phyloP scores from a whole-genome alignment of 2,888 invertebrate genomes.

The Torymus auratus region DNA sequence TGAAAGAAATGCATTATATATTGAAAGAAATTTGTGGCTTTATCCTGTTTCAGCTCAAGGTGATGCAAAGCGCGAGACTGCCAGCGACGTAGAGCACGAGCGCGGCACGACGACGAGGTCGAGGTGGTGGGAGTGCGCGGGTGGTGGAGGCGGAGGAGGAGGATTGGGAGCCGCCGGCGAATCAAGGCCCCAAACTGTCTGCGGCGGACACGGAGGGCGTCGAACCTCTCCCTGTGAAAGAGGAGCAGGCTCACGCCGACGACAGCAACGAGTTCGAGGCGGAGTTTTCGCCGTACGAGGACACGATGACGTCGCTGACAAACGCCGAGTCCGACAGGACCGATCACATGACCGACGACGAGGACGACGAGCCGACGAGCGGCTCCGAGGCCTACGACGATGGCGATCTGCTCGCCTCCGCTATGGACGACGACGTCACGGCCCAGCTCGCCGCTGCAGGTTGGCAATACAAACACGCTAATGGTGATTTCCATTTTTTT shows the following conservation, averaged over 20 bases:
- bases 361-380: slow-evolving; percentile 89
- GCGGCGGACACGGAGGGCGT: slow-evolving; percentile 41
- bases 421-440: slow-evolving; percentile 95
- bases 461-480: slow-evolving; percentile 79
- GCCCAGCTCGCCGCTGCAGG: slow-evolving; percentile 97
- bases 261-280: slow-evolving; percentile 2
- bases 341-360: slow-evolving; percentile 82
- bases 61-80: slow-evolving; percentile 39
- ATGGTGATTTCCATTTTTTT: slow-evolving; percentile 78
- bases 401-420: slow-evolving; percentile 88
- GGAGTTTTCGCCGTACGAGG: slow-evolving; percentile 14
- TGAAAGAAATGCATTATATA: too few relatives aligned
- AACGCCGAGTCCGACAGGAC: slow-evolving; percentile 71
- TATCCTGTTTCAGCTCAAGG: slow-evolving; percentile 30
- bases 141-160: not conserved
- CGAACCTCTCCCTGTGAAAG: slow-evolving; percentile 47
- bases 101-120: not conserved
- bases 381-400: slow-evolving; percentile 88
- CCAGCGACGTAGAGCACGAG: not conserved
- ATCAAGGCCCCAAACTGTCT: slow-evolving; percentile 52
- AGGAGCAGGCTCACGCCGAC: slow-evolving; percentile 43
- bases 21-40: not conserved
- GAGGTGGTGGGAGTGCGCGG: not conserved
- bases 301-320: slow-evolving; percentile 71
- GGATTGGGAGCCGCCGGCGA: not conserved